Conservation (phyloP, 2,113 vertebrate species). For the Sorex araneus region DNA sequence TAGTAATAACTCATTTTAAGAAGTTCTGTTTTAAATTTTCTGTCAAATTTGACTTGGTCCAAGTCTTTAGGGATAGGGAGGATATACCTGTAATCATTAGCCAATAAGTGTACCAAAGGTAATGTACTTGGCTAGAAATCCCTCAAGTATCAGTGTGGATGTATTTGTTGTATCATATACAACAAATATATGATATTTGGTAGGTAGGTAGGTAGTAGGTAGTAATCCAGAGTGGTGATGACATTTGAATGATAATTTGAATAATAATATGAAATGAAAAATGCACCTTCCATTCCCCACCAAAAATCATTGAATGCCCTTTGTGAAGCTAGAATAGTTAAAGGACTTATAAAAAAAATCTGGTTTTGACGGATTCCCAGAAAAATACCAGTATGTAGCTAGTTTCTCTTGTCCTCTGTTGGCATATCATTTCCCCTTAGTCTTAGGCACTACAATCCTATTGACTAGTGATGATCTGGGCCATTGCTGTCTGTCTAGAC, state of each 20-base stretch:
- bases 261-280: conserved; percentile 42
- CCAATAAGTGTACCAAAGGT: conserved; percentile 8
- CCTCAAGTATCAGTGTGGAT: not conserved
- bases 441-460: too few species aligned
- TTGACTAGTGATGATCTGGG: too few species aligned
- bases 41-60: not conserved
- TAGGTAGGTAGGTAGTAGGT: too few species aligned
- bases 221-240: not conserved
- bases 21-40: conserved; percentile 26
- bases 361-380: conserved; percentile 17
- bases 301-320: not conserved
- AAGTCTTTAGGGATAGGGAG: not conserved
- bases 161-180: not conserved
- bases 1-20: not conserved
- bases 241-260: not conserved
- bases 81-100: conserved; percentile 42
- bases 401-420: too few species aligned
- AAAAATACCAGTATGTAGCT: not conserved
- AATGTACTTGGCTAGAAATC: conserved; percentile 19
- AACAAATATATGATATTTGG: too few species aligned
- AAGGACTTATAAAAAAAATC: conserved; percentile 2
- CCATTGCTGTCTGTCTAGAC: too few species aligned
- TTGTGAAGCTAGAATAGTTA: not conserved
- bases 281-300: not conserved
- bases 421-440: too few species aligned